Conservation (phyloP, 2,888 invertebrate species). For the Caradrina kadenii region DNA sequence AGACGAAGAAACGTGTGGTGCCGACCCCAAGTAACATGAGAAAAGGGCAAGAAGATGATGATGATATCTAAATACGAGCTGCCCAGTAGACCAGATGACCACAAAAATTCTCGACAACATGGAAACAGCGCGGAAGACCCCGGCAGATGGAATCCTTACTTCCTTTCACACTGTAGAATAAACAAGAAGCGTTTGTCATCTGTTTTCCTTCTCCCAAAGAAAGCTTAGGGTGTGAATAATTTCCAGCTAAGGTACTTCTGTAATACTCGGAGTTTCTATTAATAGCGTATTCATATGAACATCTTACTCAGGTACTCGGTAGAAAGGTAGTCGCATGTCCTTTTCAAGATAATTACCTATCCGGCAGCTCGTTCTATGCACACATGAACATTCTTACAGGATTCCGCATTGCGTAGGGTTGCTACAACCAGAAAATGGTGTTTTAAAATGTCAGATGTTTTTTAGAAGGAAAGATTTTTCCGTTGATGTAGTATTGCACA, state of each 20-base stretch:
- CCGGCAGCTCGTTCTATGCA: constrained; percentile 42
- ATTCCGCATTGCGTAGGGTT: constrained; percentile 58
- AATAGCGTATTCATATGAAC: constrained; percentile 49
- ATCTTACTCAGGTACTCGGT: constrained; percentile 42
- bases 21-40: too few relatives aligned
- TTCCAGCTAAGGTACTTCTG: constrained; percentile 17
- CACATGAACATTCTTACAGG: constrained; percentile 56
- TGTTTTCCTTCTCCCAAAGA: background rate
- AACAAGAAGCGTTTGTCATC: background rate
- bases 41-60: too few relatives aligned
- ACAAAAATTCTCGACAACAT: too few relatives aligned
- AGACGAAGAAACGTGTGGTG: too few relatives aligned
- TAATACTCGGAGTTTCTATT: constrained; percentile 46
- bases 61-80: too few relatives aligned
- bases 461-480: background rate
- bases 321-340: constrained; percentile 59
- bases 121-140: too few relatives aligned
- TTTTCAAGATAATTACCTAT: constrained; percentile 61
- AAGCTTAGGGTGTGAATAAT: constrained; percentile 19
- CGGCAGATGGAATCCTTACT: too few relatives aligned
- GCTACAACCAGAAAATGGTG: background rate
- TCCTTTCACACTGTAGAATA: too few relatives aligned
- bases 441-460: background rate
- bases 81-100: too few relatives aligned
- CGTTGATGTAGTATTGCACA: background rate